Conservation (phyloP, 2,113 vertebrate genomes). For the Galemys pyrenaicus region DNA sequence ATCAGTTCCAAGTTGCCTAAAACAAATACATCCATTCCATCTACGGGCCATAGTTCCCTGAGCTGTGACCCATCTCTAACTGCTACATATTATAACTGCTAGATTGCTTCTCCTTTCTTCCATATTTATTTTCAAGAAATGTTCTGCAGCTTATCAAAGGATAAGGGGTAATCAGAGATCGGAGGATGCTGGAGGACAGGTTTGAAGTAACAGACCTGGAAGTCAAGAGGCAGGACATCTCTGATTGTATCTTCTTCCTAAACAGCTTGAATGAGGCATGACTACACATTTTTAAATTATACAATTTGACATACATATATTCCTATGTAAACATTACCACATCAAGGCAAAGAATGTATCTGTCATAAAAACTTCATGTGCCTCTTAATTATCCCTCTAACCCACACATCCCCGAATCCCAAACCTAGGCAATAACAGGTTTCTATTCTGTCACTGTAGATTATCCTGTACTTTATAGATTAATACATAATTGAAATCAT, state of each 20-base stretch:
- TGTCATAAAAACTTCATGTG: not conserved
- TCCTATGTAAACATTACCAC: not conserved
- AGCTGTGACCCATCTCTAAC: not conserved
- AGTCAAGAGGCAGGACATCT: not conserved
- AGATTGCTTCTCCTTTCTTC: not conserved
- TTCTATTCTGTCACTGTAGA: not conserved
- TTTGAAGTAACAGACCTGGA: not conserved
- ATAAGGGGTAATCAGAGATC: not conserved
- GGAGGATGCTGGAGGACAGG: not conserved
- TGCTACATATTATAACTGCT: not conserved
- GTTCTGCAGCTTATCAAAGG: not conserved
- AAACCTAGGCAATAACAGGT: not conserved
- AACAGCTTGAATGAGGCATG: not conserved
- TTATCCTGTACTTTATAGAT: not conserved
- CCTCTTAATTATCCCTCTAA: not conserved
- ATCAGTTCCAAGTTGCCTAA: not conserved
- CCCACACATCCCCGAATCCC: not conserved
- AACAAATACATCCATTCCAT: not conserved
- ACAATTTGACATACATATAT: not conserved
- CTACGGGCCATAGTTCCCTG: not conserved
- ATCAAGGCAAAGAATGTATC: not conserved
- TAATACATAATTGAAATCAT: not conserved
- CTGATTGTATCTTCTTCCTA: not conserved
- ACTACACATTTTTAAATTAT: not conserved
- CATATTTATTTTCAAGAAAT: constrained; percentile 34